Percentiles rank a stretch among this genome's conserved stretches.
Conservation (phyloP, 1,140 invertebrate species). For the Lepidostoma basale region DNA sequence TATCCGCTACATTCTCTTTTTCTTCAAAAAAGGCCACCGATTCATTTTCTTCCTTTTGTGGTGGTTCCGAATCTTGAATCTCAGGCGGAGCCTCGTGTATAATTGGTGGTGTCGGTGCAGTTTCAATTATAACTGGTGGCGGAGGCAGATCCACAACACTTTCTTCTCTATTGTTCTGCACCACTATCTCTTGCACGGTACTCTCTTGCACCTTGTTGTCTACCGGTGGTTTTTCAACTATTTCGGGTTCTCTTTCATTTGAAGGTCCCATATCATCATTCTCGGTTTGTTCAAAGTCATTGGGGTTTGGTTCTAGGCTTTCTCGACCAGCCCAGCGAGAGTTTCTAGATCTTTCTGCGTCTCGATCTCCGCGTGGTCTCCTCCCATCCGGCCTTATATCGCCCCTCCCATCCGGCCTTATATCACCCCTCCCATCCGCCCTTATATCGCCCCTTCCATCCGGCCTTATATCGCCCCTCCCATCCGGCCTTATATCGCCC, state of each 20-base stretch:
- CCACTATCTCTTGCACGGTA: no score
- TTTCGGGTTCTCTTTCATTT: neutral
- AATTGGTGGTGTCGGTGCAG: no score
- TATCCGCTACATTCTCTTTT: no score
- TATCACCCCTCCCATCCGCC: conserved; percentile 49
- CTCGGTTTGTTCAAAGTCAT: conserved; percentile 7
- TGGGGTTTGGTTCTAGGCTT: conserved; percentile 21
- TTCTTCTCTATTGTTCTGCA: no score
- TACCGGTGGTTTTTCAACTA: neutral
- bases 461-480: neutral
- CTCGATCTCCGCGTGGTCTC: conserved; percentile 21
- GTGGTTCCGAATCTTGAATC: no score
- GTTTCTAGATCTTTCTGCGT: conserved; percentile 25
- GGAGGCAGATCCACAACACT: no score
- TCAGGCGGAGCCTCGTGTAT: no score
- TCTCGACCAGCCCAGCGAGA: conserved; percentile 40
- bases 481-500: conserved; percentile 43
- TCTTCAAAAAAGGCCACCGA: no score
- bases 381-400: neutral
- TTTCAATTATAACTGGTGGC: no score
- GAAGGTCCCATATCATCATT: neutral
- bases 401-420: neutral
- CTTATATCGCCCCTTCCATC: conserved; percentile 17
- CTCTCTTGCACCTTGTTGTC: no score
- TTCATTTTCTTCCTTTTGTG: no score